Percentiles rank a stretch among this genome's conserved stretches.
Evolutionary conservation across 1,140 invertebrate genomes (phyloP).

Genomic region (Sitobion miscanthi): DNA sequence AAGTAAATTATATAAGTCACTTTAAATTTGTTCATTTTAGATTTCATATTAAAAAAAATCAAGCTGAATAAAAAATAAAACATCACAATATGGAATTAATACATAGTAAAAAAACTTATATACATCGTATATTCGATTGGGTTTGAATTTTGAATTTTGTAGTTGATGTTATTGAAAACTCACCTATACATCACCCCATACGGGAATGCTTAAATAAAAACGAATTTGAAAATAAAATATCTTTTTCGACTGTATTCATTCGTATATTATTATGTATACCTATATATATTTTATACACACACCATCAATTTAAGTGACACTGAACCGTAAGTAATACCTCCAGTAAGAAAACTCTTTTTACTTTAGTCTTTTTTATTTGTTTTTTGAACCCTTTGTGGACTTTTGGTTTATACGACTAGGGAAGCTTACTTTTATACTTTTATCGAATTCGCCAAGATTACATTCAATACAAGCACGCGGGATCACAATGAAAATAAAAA

Average conservation of each 20-base stretch:
- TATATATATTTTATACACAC: not conserved
- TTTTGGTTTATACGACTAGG: slow-evolving; percentile 41
- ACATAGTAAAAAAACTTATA: not conserved
- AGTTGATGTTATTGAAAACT: not conserved
- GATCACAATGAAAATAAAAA: not conserved
- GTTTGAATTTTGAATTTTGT: not conserved
- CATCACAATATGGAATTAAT: not conserved
- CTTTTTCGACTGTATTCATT: not conserved
- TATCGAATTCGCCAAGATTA: slow-evolving; percentile 31
- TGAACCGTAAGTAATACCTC: slow-evolving; percentile 47
- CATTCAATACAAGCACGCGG: not conserved
- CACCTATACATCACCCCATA: not conserved
- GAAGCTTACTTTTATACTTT: slow-evolving; percentile 36
- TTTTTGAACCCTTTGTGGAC: slow-evolving; percentile 45
- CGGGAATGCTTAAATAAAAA: not conserved
- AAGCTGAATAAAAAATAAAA: not conserved
- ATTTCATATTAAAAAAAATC: not conserved
- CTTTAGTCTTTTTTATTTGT: slow-evolving; percentile 38
- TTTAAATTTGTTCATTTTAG: no score
- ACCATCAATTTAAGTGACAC: slow-evolving; percentile 46
- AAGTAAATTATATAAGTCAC: no score
- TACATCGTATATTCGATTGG: not conserved
- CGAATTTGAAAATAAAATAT: slow-evolving; percentile 38
- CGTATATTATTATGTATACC: not conserved
- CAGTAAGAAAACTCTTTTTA: slow-evolving; percentile 49